Conservation (phyloP, 2,888 invertebrate species). For the Acleris emargana region DNA sequence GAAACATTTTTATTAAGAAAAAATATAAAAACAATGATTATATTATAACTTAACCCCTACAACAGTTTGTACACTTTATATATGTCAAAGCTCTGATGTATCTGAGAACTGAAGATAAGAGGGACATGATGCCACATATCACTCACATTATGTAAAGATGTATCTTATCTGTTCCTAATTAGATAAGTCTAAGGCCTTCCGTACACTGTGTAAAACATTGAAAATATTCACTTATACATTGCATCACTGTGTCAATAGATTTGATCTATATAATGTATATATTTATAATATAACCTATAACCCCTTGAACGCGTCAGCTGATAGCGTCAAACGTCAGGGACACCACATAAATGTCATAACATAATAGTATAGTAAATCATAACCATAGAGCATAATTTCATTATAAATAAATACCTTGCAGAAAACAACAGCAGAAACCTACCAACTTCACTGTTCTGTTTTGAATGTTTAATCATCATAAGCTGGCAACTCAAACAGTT, state of each 20-base stretch:
- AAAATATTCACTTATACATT: too few relatives aligned
- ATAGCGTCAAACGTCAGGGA: too few relatives aligned
- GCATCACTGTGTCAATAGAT: too few relatives aligned
- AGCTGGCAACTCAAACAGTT: conserved; percentile 92
- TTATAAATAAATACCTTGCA: too few relatives aligned
- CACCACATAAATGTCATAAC: too few relatives aligned
- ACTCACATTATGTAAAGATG: conserved; percentile 7
- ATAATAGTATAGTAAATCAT: too few relatives aligned
- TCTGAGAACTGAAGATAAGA: conserved; percentile 17
- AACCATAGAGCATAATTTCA: too few relatives aligned
- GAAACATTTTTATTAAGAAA: conserved; percentile 52
- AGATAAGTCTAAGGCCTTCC: conserved; percentile 22
- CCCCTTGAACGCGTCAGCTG: too few relatives aligned
- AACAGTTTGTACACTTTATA: conserved; percentile 6
- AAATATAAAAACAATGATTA: not conserved
- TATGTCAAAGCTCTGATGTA: not conserved
- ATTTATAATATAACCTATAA: too few relatives aligned
- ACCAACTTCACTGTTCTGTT: not conserved
- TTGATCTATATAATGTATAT: too few relatives aligned
- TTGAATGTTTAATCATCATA: conserved; percentile 61
- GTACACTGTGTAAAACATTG: conserved; percentile 6
- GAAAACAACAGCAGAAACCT: too few relatives aligned
- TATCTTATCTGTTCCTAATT: conserved; percentile 12
- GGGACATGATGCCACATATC: conserved; percentile 6
- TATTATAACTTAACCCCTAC: conserved; percentile 8